Conservation (phyloP, 1,140 invertebrate genomes). For the Steinernema feltiae region DNA sequence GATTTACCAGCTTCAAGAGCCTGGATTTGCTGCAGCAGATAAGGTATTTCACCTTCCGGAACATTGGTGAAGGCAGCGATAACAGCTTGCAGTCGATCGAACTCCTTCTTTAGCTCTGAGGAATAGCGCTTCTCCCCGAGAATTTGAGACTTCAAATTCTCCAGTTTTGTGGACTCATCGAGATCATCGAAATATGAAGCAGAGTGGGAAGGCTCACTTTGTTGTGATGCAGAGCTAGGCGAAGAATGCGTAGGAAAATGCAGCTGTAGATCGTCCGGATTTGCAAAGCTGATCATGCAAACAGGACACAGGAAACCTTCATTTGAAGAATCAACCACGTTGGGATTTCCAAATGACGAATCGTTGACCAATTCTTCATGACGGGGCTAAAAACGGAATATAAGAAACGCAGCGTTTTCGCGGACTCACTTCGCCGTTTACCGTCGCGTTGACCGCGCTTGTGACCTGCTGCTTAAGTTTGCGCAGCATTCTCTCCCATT, state of each 20-base stretch:
- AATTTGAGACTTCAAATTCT: neutral
- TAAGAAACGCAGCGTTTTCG: neutral
- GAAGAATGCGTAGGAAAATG: neutral
- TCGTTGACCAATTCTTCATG: neutral
- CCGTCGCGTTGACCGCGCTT: neutral
- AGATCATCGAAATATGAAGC: neutral
- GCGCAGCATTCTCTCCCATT: neutral
- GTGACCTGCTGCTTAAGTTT: constrained; percentile 5
- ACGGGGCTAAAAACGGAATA: neutral
- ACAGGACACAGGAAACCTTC: neutral
- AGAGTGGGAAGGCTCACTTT: neutral
- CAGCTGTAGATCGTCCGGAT: neutral
- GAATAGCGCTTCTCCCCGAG: neutral
- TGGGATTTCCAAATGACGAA: neutral
- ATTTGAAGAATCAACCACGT: neutral
- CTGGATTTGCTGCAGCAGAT: constrained; percentile 39
- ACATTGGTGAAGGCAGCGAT: constrained; percentile 29
- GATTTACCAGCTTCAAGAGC: constrained; percentile 38
- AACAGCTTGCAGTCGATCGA: constrained; percentile 27
- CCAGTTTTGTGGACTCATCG: neutral
- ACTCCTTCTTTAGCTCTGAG: constrained; percentile 25
- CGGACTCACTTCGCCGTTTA: neutral
- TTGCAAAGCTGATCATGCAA: neutral
- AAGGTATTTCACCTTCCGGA: constrained; percentile 36
- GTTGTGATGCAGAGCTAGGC: neutral